These are phyloP conservation scores for Drosophila teissieri DNA, from an alignment of 1,140 invertebrate genomes.

Conservation along the genomic window DNA sequence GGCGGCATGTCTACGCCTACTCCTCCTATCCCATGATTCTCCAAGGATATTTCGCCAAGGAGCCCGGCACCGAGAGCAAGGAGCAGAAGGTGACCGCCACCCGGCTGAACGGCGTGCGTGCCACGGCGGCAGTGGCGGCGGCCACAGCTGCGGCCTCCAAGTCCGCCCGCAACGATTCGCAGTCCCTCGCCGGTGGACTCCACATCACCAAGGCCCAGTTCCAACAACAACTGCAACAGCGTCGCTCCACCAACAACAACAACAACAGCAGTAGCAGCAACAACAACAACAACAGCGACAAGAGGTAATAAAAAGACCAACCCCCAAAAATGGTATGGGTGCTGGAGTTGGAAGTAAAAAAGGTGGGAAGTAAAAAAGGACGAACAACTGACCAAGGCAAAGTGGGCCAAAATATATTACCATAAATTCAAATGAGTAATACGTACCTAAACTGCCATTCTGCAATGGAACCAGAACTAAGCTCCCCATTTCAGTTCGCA, in stretches of 20 bases:
- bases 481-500: background rate
- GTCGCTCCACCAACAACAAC: constrained; percentile 42
- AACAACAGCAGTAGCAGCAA: constrained; percentile 58
- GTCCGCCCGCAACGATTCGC: constrained; percentile 25
- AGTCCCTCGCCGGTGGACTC: constrained; percentile 63
- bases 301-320: constrained; percentile 68
- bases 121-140: constrained; percentile 50
- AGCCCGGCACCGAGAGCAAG: constrained; percentile 29
- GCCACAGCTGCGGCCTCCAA: constrained; percentile 47
- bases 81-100: constrained; percentile 48
- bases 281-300: constrained; percentile 62
- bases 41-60: constrained; percentile 63
- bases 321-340: constrained; percentile 1
- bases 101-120: constrained; percentile 65
- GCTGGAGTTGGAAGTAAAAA: background rate
- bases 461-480: constrained; percentile 9
- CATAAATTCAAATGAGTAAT: constrained; percentile 65
- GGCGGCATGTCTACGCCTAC: constrained; percentile 78
- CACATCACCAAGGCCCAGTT: constrained; percentile 82
- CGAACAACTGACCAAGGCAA: constrained; percentile 11
- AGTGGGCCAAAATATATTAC: constrained; percentile 67
- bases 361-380: background rate
- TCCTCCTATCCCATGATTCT: constrained; percentile 79
- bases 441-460: background rate
- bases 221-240: constrained; percentile 75